A percentile compares a stretch with the other conserved stretches of the same genome.
These are phyloP conservation scores for Cantharis lateralis DNA, from an alignment of 2,888 invertebrate genomes.

Conservation along the genomic window DNA sequence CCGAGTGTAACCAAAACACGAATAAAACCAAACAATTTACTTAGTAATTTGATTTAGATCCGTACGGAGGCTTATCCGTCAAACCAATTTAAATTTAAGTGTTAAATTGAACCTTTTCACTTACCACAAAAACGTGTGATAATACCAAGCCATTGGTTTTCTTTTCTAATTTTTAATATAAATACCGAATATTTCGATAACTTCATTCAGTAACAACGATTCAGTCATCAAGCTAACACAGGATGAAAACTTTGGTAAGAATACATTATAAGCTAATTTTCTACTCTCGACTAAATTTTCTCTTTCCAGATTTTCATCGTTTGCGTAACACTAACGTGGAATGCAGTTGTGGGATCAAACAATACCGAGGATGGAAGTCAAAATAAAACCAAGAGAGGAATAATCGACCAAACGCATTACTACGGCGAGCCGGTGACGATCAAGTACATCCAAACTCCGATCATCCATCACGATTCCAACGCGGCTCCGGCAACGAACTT, in stretches of 20 bases:
- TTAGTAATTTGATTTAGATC: conserved; percentile 14
- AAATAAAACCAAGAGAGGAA: conserved; percentile 31
- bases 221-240: conserved; percentile 4
- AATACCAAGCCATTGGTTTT: conserved; percentile 8
- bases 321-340: conserved; percentile 3
- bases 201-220: conserved; percentile 3
- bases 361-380: conserved; percentile 2
- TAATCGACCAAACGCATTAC: conserved; percentile 26
- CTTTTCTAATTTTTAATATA: conserved; percentile 17
- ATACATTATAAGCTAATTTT: neutral
- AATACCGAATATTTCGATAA: conserved; percentile 6
- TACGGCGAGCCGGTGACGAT: conserved; percentile 17
- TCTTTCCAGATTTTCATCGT: conserved; percentile 16
- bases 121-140: conserved; percentile 27
- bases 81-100: conserved; percentile 8
- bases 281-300: neutral
- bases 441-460: conserved; percentile 10
- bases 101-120: conserved; percentile 18
- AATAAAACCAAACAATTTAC: conserved; percentile 9
- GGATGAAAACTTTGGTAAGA: conserved; percentile 21
- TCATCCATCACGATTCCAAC: conserved; percentile 10
- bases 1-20: conserved; percentile 21
- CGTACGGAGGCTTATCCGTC: neutral
- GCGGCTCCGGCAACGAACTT: conserved; percentile 3
- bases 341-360: conserved; percentile 1